Base-by-base conservation (phyloP, 2,797 vertebrate species). In the Tympanoctomys barrerae region DNA sequence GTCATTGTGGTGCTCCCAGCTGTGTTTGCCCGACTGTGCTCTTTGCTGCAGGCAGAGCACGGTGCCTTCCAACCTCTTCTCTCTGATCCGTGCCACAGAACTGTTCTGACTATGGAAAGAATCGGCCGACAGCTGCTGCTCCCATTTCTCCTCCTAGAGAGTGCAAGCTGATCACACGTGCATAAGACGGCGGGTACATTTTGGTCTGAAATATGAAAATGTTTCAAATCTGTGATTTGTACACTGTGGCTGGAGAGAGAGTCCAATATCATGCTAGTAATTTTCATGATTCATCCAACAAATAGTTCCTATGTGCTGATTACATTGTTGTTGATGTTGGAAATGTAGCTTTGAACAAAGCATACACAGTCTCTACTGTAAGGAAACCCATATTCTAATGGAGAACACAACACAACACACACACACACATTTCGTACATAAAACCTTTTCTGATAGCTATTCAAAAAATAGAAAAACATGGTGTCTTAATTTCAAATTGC, bases 381-480 rank as follows among this genome's bases (percentile, higher is more conserved):
- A 86, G 62, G 87, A 70, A 86, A 73, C 7, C 52, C 75, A 36
- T n/a, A 24, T 80, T 80, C 26, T 26, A 77, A 21, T 4, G 66
- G 66, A 36, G 31, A 8, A 52, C 39, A 73, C 64, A 57, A 13
- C 28, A 66, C 62, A 66, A 61, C 54, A 11, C 1, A 36, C n/a
- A 59, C 91, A 68, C 26, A 78, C 33, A 36, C 46, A 26, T 22
- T 46, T 42, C 80, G 46, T 26, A 36, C 19, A 31, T 64, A 68
- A 77, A 59, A 52, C 73, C 21, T 61, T 94, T 82, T 54, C 80
- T 28, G 80, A 62, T 2, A 42, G 26, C 26, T 91, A 71, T 49
- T 64, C 82, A 84, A 77, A 89, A 87, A 94, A 94, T 54, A 49
- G 86, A 93, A 78, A 28, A 78, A 86, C 28, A 33, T 7, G 66